A percentile compares a stretch with the other conserved stretches of the same genome.
These are phyloP conservation scores for Echinometra lucunter DNA, from an alignment of 53 echinoderm and acorn worm species.

Conservation along the genomic window DNA sequence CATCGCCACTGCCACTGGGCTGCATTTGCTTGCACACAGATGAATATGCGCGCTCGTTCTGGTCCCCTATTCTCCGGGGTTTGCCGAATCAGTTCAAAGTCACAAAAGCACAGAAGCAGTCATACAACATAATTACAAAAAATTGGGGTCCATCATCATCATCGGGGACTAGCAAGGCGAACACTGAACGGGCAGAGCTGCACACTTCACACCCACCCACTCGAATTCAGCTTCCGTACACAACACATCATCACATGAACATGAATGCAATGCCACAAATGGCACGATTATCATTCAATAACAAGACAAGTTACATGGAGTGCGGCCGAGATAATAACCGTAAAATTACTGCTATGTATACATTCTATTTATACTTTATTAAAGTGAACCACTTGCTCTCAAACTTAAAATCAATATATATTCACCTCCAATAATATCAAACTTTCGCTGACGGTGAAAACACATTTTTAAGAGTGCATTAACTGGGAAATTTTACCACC, in stretches of 20 bases:
- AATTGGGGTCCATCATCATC: no score
- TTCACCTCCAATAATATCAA: slow-evolving; percentile 28
- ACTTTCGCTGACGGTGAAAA: not conserved
- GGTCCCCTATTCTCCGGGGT: no score
- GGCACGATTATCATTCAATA: no score
- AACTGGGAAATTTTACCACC: not conserved
- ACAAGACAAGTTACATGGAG: not conserved
- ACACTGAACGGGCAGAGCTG: no score
- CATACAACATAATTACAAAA: no score
- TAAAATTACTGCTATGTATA: not conserved
- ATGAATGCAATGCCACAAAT: no score
- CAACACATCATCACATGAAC: not conserved
- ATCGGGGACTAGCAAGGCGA: no score
- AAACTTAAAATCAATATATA: not conserved
- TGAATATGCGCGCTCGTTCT: no score
- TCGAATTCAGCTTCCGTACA: not conserved
- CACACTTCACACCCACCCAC: not conserved
- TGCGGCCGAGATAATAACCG: not conserved
- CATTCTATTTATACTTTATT: not conserved
- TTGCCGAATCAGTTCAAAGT: no score
- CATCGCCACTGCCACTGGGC: no score
- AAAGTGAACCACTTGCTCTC: not conserved
- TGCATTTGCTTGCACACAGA: no score
- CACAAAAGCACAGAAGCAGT: no score
- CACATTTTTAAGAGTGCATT: not conserved